Percentiles rank a stretch among this genome's conserved stretches.
Evolutionary conservation across 2,888 invertebrate species (phyloP).

Genomic region (Ornithoptera priamus): DNA sequence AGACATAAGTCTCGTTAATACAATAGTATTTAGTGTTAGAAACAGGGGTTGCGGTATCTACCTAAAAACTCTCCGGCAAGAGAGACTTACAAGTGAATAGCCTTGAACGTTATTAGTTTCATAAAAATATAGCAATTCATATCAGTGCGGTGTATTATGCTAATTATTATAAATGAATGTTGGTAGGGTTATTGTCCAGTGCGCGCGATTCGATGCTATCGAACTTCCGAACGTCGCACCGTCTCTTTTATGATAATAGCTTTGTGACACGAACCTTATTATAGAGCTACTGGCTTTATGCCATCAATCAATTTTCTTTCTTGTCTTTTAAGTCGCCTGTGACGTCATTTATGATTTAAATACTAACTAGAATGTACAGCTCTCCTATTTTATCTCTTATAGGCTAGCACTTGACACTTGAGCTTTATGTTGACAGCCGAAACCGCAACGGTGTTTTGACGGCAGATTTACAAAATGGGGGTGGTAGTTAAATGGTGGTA

Average conservation of each 20-base stretch:
- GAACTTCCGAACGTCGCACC: conserved; percentile 72
- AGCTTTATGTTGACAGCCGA: too few relatives aligned
- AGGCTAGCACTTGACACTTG: too few relatives aligned
- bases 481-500: too few relatives aligned
- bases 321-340: conserved; percentile 40
- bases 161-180: conserved; percentile 71
- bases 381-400: too few relatives aligned
- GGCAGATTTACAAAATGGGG: too few relatives aligned
- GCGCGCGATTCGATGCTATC: conserved; percentile 75
- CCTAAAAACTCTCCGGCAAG: too few relatives aligned
- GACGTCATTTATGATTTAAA: not conserved
- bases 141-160: conserved; percentile 54
- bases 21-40: not conserved
- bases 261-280: conserved; percentile 69
- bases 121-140: conserved; percentile 49
- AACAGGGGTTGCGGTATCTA: too few relatives aligned
- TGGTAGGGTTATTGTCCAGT: conserved; percentile 75
- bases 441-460: too few relatives aligned
- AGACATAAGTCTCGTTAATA: too few relatives aligned
- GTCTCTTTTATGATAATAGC: conserved; percentile 71
- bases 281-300: conserved; percentile 41
- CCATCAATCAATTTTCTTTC: conserved; percentile 67
- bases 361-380: not conserved
- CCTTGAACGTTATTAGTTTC: conserved; percentile 28
- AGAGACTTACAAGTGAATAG: not conserved